Conservation (phyloP, 2,113 vertebrate genomes). For the Brienomyrus brachyistius region DNA sequence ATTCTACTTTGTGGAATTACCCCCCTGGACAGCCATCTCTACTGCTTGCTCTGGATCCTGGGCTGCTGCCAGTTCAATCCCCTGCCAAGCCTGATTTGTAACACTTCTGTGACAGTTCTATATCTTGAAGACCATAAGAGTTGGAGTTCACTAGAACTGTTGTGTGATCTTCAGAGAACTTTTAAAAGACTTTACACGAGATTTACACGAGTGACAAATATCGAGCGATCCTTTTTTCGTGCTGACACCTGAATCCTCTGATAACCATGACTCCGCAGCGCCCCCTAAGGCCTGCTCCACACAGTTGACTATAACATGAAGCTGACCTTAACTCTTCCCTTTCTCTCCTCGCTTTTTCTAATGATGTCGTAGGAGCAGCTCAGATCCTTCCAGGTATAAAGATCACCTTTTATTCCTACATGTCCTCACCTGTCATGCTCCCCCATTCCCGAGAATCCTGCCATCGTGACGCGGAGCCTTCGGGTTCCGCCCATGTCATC, state of each 20-base stretch:
- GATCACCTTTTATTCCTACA: not conserved
- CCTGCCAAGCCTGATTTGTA: not conserved
- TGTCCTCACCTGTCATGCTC: not conserved
- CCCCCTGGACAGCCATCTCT: not conserved
- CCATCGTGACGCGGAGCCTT: not conserved
- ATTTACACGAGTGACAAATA: not conserved
- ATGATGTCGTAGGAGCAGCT: slow-evolving; percentile 57
- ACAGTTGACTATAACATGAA: slow-evolving; percentile 26
- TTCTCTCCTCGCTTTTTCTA: slow-evolving; percentile 33
- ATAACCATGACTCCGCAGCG: not conserved
- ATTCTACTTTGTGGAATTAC: not conserved
- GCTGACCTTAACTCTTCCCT: slow-evolving; percentile 38
- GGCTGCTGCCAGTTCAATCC: not conserved
- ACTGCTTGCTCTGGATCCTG: not conserved
- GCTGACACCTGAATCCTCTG: not conserved
- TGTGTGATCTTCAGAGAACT: not conserved
- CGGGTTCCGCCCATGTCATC: not conserved
- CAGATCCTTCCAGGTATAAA: slow-evolving; percentile 63
- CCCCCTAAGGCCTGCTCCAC: not conserved
- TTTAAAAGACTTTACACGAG: not conserved
- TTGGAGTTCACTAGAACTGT: not conserved
- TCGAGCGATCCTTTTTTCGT: not conserved
- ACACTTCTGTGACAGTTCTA: not conserved
- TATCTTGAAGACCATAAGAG: not conserved
- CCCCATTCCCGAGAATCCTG: not conserved